Conservation (phyloP, 2,888 invertebrate species). For the Spodoptera exigua region DNA sequence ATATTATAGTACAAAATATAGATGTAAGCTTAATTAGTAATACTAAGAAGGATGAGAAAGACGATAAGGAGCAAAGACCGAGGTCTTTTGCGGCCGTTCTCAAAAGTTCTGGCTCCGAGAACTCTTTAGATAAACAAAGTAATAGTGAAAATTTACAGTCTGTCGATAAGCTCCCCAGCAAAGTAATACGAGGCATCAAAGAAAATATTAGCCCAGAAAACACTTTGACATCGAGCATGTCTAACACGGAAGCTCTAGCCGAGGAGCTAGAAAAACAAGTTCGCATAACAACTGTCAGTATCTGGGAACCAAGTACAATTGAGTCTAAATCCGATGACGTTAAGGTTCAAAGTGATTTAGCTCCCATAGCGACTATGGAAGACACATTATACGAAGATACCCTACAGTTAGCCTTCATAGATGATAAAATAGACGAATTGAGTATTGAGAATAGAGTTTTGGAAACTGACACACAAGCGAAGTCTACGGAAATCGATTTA, state of each 20-base stretch:
- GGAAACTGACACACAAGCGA: conserved; percentile 45
- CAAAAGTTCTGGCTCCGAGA: conserved; percentile 82
- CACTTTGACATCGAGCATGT: conserved; percentile 84
- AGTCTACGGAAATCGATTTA: conserved; percentile 74
- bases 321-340: conserved; percentile 69
- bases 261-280: conserved; percentile 76
- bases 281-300: conserved; percentile 61
- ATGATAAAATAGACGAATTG: conserved; percentile 71
- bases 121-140: conserved; percentile 78
- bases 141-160: conserved; percentile 81
- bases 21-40: conserved; percentile 80
- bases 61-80: conserved; percentile 74
- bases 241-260: conserved; percentile 78
- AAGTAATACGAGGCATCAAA: conserved; percentile 89
- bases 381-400: conserved; percentile 75
- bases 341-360: conserved; percentile 72
- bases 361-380: conserved; percentile 84
- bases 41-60: conserved; percentile 59
- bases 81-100: conserved; percentile 84
- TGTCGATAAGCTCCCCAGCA: conserved; percentile 87
- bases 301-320: conserved; percentile 70
- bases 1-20: conserved; percentile 87
- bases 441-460: conserved; percentile 53
- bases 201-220: conserved; percentile 91
- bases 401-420: conserved; percentile 74